Evolutionary conservation across 2,888 invertebrate genomes (phyloP).

Genomic region (Drosophila colorata): DNA sequence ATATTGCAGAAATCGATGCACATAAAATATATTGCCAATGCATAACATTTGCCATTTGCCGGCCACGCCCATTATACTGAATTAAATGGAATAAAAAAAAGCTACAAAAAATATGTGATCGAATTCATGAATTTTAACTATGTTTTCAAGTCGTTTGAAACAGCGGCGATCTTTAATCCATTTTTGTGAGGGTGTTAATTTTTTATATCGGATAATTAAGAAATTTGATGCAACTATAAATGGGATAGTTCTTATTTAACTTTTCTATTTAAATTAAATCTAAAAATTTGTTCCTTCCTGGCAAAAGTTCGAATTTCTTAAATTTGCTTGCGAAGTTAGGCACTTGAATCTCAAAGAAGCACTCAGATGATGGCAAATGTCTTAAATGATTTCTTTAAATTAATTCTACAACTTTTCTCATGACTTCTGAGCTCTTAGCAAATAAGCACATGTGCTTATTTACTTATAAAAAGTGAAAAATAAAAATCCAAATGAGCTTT

Average conservation of each 20-base stretch:
- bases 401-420: conserved; percentile 32
- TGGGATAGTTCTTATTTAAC: no score
- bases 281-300: no score
- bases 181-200: no score
- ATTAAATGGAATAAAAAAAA: conserved; percentile 12
- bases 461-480: background rate
- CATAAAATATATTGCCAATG: conserved; percentile 68
- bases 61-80: conserved; percentile 48
- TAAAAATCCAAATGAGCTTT: background rate
- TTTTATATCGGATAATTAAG: no score
- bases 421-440: conserved; percentile 26
- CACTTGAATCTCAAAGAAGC: background rate
- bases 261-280: no score
- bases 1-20: conserved; percentile 72
- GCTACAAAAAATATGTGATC: background rate
- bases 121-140: conserved; percentile 11
- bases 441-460: background rate
- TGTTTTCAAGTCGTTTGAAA: background rate
- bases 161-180: no score
- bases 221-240: no score
- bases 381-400: conserved; percentile 51
- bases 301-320: no score
- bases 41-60: conserved; percentile 39
- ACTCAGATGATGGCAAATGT: conserved; percentile 23
- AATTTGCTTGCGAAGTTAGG: background rate